Evolutionary conservation across 2,888 invertebrate species (phyloP).

Genomic region (Tetramorium bicarinatum): DNA sequence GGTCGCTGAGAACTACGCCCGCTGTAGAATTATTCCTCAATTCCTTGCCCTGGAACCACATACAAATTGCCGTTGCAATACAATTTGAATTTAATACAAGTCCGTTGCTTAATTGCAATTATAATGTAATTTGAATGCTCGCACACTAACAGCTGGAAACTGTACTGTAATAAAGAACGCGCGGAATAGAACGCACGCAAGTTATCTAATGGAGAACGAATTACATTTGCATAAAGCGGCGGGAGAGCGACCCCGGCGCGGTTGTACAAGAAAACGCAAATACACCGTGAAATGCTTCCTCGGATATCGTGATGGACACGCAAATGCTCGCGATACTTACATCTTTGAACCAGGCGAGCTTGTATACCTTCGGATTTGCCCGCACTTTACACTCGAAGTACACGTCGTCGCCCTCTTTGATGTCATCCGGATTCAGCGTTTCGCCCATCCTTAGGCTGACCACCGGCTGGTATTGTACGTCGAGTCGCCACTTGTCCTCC

Average conservation of each 20-base stretch:
- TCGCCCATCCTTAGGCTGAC: conserved; percentile 94
- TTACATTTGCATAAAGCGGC: conserved; percentile 47
- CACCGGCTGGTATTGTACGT: conserved; percentile 96
- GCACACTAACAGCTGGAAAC: not conserved
- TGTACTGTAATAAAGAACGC: conserved; percentile 4
- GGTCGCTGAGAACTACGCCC: conserved; percentile 94
- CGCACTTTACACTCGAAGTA: conserved; percentile 95
- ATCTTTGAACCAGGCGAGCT: conserved; percentile 95
- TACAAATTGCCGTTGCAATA: not conserved
- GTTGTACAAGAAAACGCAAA: conserved; percentile 14
- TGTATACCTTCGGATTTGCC: conserved; percentile 94
- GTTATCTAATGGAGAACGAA: conserved; percentile 43
- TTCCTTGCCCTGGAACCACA: conserved; percentile 90
- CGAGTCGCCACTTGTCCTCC: conserved; percentile 95
- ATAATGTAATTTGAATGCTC: conserved; percentile 32
- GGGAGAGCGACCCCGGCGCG: not conserved
- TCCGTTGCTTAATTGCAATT: conserved; percentile 20
- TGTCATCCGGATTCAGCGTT: conserved; percentile 94
- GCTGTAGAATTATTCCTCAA: conserved; percentile 94
- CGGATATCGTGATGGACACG: conserved; percentile 46
- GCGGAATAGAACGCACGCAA: not conserved
- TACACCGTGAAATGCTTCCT: conserved; percentile 28
- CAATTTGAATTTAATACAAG: not conserved
- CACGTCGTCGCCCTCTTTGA: conserved; percentile 96
- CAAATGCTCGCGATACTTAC: conserved; percentile 88